Evolutionary conservation across 2,888 invertebrate species (phyloP).

Genomic region (Strigamia transsilvanica): DNA sequence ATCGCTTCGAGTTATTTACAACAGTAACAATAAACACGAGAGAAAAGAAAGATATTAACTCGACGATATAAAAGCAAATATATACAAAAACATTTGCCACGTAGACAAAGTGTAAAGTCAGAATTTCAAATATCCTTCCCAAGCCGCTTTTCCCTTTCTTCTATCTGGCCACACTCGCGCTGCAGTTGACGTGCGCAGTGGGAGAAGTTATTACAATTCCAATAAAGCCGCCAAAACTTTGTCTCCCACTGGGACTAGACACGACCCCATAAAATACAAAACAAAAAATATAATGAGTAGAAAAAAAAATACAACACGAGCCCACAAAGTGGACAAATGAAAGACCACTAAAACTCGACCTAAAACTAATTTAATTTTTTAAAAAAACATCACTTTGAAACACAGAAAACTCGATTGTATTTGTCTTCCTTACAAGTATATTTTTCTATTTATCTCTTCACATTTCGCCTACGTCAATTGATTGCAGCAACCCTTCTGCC

Average conservation of each 20-base stretch:
- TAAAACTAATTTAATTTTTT: not conserved
- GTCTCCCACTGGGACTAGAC: conserved; percentile 8
- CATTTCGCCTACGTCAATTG: too few relatives aligned
- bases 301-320: not conserved
- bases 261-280: not conserved
- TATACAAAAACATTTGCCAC: not conserved
- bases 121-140: not conserved
- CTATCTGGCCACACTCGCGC: not conserved
- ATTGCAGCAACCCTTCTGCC: too few relatives aligned
- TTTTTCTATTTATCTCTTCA: too few relatives aligned
- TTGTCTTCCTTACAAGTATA: too few relatives aligned
- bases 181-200: not conserved
- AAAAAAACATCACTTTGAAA: too few relatives aligned
- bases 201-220: conserved; percentile 20
- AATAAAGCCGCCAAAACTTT: conserved; percentile 20
- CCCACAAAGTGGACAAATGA: not conserved
- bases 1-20: not conserved
- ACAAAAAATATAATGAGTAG: not conserved
- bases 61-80: not conserved
- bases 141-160: not conserved
- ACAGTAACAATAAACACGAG: not conserved
- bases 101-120: not conserved
- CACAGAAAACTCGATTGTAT: too few relatives aligned
- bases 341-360: not conserved
- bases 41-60: not conserved